These are phyloP conservation scores for Pelodiscus sinensis DNA, from an alignment of 2,113 vertebrate genomes.

Conservation along the genomic window DNA sequence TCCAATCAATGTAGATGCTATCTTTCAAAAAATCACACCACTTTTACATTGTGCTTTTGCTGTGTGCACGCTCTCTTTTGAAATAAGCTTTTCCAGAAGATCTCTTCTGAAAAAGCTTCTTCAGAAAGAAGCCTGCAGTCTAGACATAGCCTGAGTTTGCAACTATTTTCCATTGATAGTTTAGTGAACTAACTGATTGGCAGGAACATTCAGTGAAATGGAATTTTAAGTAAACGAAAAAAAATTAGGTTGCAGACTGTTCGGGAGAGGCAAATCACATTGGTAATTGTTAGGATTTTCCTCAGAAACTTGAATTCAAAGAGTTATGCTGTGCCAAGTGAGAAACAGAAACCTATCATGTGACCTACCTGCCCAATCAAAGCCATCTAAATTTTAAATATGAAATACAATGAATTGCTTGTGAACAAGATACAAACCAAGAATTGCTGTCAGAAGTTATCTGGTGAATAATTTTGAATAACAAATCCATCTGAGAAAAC, in stretches of 20 bases:
- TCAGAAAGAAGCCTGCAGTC: too few relatives aligned
- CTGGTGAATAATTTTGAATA: neutral
- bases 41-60: too few relatives aligned
- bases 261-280: neutral
- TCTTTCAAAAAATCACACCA: too few relatives aligned
- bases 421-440: neutral
- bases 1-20: too few relatives aligned
- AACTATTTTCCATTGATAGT: slow-evolving; percentile 14
- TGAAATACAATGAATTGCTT: rapidly evolving
- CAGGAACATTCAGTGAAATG: neutral
- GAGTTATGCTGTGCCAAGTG: neutral
- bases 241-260: neutral
- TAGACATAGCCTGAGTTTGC: neutral
- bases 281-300: neutral
- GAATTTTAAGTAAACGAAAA: neutral
- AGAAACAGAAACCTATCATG: rapidly evolving
- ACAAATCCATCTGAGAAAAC: neutral
- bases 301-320: neutral
- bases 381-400: neutral
- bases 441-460: neutral
- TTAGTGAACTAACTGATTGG: slow-evolving; percentile 1
- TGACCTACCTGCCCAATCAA: neutral
- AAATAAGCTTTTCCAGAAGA: too few relatives aligned
- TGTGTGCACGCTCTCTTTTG: too few relatives aligned
- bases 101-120: too few relatives aligned